A percentile compares a stretch with the other conserved stretches of the same genome.
These are phyloP conservation scores for Plestiodon gilberti DNA, from an alignment of 2,113 vertebrate species.

Conservation along the genomic window DNA sequence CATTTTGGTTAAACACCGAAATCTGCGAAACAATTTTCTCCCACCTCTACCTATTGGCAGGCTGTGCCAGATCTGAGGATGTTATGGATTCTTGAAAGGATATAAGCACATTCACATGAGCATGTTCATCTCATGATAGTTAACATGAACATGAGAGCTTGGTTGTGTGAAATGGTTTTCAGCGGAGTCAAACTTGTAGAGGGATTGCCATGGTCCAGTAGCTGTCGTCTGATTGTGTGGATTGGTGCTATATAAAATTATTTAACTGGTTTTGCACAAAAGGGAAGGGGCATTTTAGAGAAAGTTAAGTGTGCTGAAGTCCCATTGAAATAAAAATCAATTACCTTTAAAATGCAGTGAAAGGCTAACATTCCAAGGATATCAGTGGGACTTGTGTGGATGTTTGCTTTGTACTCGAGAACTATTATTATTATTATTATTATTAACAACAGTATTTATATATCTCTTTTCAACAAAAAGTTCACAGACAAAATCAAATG, in stretches of 20 bases:
- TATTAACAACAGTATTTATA: too few relatives aligned
- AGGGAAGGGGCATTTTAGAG: neutral
- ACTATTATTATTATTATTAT: too few relatives aligned
- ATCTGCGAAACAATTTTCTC: too few relatives aligned
- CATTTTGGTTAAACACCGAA: too few relatives aligned
- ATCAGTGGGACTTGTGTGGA: neutral
- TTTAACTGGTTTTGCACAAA: neutral
- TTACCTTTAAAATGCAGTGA: neutral
- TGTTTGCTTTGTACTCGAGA: neutral
- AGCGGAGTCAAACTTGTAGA: neutral
- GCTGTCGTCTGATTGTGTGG: neutral
- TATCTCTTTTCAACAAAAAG: too few relatives aligned
- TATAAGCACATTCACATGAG: neutral
- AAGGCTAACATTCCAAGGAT: neutral
- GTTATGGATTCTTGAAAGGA: neutral
- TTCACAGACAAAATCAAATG: too few relatives aligned
- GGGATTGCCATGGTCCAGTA: neutral
- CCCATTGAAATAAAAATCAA: neutral
- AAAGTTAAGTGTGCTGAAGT: neutral
- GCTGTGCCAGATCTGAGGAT: too few relatives aligned
- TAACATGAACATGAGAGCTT: neutral
- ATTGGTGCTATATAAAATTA: neutral
- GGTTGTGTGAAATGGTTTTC: neutral
- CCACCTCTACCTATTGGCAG: too few relatives aligned
- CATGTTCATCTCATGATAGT: too few relatives aligned